These are phyloP conservation scores for Isoperla grammatica DNA, from an alignment of 2,888 invertebrate genomes.

Conservation along the genomic window DNA sequence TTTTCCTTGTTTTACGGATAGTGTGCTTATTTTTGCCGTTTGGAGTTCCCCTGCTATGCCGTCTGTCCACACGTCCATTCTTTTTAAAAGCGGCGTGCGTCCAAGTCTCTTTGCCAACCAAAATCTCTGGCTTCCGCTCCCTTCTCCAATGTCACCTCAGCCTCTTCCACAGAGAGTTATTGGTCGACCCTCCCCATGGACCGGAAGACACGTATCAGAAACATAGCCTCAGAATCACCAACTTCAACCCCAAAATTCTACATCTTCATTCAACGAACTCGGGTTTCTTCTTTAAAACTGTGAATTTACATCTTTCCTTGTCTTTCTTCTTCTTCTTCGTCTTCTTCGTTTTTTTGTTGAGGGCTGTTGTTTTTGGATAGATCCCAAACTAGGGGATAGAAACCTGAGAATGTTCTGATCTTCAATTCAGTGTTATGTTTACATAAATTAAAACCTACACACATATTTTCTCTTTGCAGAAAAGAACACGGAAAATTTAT, in stretches of 20 bases:
- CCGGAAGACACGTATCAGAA: not conserved
- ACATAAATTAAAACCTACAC: not conserved
- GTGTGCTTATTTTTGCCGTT: too few relatives aligned
- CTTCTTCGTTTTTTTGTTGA: not conserved
- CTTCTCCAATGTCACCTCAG: not conserved
- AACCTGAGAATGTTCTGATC: not conserved
- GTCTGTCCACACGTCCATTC: too few relatives aligned
- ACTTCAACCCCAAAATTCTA: not conserved
- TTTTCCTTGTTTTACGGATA: too few relatives aligned
- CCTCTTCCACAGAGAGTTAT: not conserved
- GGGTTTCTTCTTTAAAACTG: not conserved
- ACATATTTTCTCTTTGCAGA: not conserved
- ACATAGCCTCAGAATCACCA: not conserved
- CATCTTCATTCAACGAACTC: not conserved
- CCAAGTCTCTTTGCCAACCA: too few relatives aligned
- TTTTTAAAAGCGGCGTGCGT: too few relatives aligned
- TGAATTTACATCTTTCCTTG: not conserved
- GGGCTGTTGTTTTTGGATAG: not conserved
- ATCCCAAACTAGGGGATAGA: not conserved
- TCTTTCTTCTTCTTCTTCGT: not conserved
- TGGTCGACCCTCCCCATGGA: not conserved
- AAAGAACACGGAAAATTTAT: not conserved
- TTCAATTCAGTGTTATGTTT: not conserved
- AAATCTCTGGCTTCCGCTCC: not conserved
- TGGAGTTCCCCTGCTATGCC: too few relatives aligned